Percentiles rank a stretch among this genome's conserved stretches.
Conservation (phyloP, 2,888 invertebrate species). For the Pterobdella sp. region DNA sequence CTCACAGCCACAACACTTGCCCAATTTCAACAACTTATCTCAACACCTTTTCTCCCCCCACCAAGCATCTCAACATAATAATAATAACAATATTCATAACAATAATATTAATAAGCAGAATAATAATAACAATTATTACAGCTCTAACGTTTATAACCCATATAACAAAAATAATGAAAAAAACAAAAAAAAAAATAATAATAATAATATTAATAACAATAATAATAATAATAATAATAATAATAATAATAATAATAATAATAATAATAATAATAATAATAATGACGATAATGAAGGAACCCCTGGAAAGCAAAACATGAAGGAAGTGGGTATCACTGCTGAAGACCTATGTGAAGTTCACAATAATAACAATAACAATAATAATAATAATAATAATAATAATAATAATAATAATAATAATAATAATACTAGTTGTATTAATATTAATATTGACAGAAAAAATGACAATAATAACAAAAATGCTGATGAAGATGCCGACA, state of each 20-base stretch:
- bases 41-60: too few relatives aligned
- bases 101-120: too few relatives aligned
- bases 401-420: slow-evolving; percentile 14
- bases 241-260: neutral
- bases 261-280: neutral
- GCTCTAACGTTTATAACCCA: too few relatives aligned
- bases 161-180: neutral
- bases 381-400: slow-evolving; percentile 14
- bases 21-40: too few relatives aligned
- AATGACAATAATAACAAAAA: slow-evolving; percentile 4
- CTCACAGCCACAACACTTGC: too few relatives aligned
- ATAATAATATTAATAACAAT: too few relatives aligned
- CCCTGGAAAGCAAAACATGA: too few relatives aligned
- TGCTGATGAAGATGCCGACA: slow-evolving; percentile 1
- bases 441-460: slow-evolving; percentile 5
- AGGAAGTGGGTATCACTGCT: neutral
- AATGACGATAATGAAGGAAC: slow-evolving; percentile 10
- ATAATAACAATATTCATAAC: too few relatives aligned
- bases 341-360: neutral
- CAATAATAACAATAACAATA: slow-evolving; percentile 10
- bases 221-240: neutral
- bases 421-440: neutral
- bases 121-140: neutral
- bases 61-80: too few relatives aligned
- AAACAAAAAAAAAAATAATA: neutral